Evolutionary conservation across 2,113 vertebrate genomes (phyloP), one percentile per base, ranked within the genome.

Genomic region (Zapus hudsonius): DNA sequence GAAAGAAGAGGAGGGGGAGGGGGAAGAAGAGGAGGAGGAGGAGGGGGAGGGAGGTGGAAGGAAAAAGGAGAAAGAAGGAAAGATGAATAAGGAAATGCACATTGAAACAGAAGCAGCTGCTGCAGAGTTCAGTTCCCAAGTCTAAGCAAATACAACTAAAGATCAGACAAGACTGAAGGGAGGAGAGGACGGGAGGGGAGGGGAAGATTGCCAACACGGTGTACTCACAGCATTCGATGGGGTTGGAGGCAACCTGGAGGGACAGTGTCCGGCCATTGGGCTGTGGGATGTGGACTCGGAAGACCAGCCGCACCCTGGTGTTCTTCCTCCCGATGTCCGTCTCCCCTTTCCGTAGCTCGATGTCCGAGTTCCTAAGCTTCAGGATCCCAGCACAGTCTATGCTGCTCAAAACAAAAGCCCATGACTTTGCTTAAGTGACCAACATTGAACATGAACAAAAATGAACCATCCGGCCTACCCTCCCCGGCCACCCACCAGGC

Each of bases 281-380:
- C 95, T 99, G 99, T 0, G 98, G 99, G 97, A 99, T 98, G 87
- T 99, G 99, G 25, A 99, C 98, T 0, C 99, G 99, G 96, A 99
- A 99, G 92, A 99, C 99, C 97, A 99, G 97, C 88, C 99, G 96
- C 92, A 99, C 99, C 0, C 99, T 98, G 0, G 99, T 99, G 98
- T 99, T 99, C 98, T 99, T 99, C 57, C 99, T 98, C 19, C 99
- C 99, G 0, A 99, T 99, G 98, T 99, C 99, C 0, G 99, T 99
- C 97, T 99, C 99, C 3, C 99, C 99, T 97, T 99, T 99, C 82
- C 99, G 98, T 84, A 99, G 98, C 95, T 99, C 99, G 0, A 99
- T 99, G 96, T 99, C 99, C 0, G 99, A 99, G 96, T 99, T 99
- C 17, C 99, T 98, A 85, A 99, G 98, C 96, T 99, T 99, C 85